Conservation (phyloP, 2,113 vertebrate genomes). For the Notarius quadriscutis region DNA sequence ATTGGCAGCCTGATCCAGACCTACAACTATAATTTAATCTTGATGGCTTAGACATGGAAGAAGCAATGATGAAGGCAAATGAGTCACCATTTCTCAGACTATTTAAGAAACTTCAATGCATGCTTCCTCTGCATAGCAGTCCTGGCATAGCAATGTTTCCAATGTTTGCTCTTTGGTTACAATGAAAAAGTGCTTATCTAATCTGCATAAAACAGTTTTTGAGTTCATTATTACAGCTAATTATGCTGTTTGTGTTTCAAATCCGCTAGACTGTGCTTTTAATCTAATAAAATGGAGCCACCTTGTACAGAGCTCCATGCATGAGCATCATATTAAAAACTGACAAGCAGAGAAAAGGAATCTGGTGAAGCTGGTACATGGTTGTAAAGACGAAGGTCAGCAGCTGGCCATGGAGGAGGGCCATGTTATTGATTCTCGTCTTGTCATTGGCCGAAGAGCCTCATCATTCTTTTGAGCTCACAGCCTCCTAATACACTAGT, state of each 20-base stretch:
- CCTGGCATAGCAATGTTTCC: not conserved
- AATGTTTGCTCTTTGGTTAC: not conserved
- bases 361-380: not conserved
- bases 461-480: constrained; percentile 2
- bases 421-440: not conserved
- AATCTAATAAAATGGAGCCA: not conserved
- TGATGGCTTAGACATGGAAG: constrained; percentile 19
- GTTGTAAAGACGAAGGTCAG: constrained; percentile 11
- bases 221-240: not conserved
- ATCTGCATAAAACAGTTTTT: not conserved
- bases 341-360: not conserved
- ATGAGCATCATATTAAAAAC: not conserved
- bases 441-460: constrained; percentile 12
- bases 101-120: constrained; percentile 13
- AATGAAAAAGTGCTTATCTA: not conserved
- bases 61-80: constrained; percentile 22
- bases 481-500: constrained; percentile 41
- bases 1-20: not conserved
- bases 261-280: not conserved
- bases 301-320: not conserved
- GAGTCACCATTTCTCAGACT: not conserved
- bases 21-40: not conserved
- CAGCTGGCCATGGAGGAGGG: not conserved
- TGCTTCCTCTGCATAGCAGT: not conserved
- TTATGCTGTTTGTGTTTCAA: not conserved